Percentiles rank a stretch among this genome's conserved stretches.
phyloP scores from a whole-genome alignment of 2,888 invertebrate species.

The Xestia c-nigrum region DNA sequence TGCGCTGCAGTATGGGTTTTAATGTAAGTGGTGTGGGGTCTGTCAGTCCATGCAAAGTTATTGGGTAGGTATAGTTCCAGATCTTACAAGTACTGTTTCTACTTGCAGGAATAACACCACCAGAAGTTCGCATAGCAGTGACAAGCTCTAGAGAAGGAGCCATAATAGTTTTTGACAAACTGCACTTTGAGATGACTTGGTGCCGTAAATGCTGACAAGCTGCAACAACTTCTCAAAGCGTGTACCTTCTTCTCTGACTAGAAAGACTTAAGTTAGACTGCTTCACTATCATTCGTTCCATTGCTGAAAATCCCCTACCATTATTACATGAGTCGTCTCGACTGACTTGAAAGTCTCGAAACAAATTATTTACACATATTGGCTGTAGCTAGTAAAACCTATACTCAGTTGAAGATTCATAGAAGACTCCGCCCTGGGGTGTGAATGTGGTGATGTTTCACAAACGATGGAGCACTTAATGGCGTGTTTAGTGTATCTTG shows the following conservation, averaged over 20 bases:
- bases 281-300: no score
- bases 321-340: no score
- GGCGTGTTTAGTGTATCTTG: not conserved
- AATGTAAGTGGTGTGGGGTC: not conserved
- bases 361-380: not conserved
- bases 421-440: not conserved
- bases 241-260: not conserved
- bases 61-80: not conserved
- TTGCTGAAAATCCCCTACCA: no score
- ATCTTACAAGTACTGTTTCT: not conserved
- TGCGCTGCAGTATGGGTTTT: not conserved
- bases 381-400: not conserved
- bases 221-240: not conserved
- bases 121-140: not conserved
- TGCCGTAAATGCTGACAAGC: not conserved
- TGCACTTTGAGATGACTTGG: not conserved
- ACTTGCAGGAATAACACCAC: not conserved
- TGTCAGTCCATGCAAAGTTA: not conserved
- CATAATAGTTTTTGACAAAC: not conserved
- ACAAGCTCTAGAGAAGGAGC: not conserved
- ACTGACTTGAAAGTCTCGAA: no score
- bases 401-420: not conserved
- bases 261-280: not conserved
- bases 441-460: no score
- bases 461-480: no score